Percentiles rank a stretch among this genome's conserved stretches.
phyloP scores from a whole-genome alignment of 2,888 invertebrate species.

The Drosophila austrosaltans region DNA sequence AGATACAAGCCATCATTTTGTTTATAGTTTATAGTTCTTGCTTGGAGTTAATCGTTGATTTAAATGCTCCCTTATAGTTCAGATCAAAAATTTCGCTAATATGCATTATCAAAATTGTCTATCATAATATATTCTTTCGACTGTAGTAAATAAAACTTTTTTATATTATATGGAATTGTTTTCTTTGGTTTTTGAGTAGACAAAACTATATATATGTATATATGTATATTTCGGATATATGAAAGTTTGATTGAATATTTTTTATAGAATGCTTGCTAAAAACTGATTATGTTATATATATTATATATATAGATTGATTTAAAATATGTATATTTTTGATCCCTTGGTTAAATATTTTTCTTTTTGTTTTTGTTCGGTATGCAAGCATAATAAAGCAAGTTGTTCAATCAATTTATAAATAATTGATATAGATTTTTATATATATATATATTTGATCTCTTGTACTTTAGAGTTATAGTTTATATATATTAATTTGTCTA shows the following conservation, averaged over 20 bases:
- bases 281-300: slow-evolving; percentile 2
- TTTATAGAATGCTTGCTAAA: background rate
- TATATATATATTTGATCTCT: background rate
- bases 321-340: slow-evolving; percentile 12
- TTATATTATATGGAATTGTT: background rate
- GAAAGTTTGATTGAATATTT: background rate
- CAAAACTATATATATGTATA: background rate
- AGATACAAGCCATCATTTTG: background rate
- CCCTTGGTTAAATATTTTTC: slow-evolving; percentile 14
- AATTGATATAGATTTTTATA: background rate
- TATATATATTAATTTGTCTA: slow-evolving; percentile 4
- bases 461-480: slow-evolving; percentile 3
- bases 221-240: background rate
- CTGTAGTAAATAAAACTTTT: no score
- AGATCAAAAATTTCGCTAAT: background rate
- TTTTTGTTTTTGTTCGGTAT: background rate
- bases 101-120: no score
- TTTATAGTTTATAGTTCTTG: background rate
- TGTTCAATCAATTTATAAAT: background rate
- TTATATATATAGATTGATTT: slow-evolving; percentile 2
- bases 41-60: background rate
- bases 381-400: slow-evolving; percentile 15
- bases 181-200: background rate
- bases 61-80: background rate
- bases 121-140: background rate